These are phyloP conservation scores for Perognathus longimembris DNA, from an alignment of 2,113 vertebrate species.

Conservation along the genomic window DNA sequence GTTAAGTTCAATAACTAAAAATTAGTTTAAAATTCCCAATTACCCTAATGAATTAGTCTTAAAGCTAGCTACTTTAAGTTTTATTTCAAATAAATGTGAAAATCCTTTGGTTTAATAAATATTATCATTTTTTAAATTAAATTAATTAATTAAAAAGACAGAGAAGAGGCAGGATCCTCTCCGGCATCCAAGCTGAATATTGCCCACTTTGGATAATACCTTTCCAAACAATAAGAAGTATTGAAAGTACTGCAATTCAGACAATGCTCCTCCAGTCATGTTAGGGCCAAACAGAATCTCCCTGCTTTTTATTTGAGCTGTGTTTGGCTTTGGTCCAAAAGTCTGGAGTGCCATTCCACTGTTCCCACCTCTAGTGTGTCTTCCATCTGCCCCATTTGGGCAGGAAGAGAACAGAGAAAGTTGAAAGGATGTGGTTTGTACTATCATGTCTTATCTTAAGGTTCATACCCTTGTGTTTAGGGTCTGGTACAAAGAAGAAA, in stretches of 20 bases:
- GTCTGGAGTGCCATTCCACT: background rate
- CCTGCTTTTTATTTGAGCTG: background rate
- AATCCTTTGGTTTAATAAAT: too few relatives aligned
- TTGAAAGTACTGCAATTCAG: background rate
- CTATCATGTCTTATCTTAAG: background rate
- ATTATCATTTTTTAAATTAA: too few relatives aligned
- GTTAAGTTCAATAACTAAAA: background rate
- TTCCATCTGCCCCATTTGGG: slow-evolving; percentile 10
- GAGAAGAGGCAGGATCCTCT: background rate
- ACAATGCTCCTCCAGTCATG: background rate
- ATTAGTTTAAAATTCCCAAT: background rate
- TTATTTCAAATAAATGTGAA: background rate
- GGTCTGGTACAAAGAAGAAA: background rate
- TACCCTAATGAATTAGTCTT: slow-evolving; percentile 14
- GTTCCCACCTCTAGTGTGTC: background rate
- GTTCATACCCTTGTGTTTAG: background rate
- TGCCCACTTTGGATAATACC: background rate
- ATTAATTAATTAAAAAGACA: too few relatives aligned
- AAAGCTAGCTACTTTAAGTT: background rate
- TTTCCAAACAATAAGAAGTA: background rate
- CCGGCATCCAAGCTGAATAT: background rate
- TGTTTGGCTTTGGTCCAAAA: background rate
- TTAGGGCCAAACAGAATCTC: background rate
- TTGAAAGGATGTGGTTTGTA: slow-evolving; percentile 43
- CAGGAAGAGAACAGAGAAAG: slow-evolving; percentile 50